phyloP scores from a whole-genome alignment of 2,113 vertebrate genomes.

The Pseudorhombus dupliciocellatus region DNA sequence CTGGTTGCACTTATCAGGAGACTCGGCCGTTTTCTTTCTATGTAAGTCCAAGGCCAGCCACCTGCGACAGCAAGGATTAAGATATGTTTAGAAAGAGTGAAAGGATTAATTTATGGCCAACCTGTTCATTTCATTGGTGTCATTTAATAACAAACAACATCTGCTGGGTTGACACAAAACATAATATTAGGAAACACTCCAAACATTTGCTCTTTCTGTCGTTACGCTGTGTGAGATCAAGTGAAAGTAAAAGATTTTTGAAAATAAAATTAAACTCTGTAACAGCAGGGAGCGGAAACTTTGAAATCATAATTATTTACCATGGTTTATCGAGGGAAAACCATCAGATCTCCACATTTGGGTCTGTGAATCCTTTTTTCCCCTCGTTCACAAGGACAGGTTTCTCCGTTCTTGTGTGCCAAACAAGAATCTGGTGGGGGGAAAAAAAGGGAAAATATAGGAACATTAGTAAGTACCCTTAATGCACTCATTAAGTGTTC shows the following conservation, averaged over 20 bases:
- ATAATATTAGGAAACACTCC: background rate
- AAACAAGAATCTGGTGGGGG: slow-evolving; percentile 91
- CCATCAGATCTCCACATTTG: slow-evolving; percentile 94
- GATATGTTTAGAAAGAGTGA: slow-evolving; percentile 43
- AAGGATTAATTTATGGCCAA: background rate
- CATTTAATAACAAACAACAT: slow-evolving; percentile 35
- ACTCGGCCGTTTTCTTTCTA: slow-evolving; percentile 26
- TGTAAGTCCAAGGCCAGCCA: slow-evolving; percentile 58
- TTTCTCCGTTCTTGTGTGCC: slow-evolving; percentile 98
- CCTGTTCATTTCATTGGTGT: slow-evolving; percentile 19
- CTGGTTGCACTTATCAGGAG: slow-evolving; percentile 48
- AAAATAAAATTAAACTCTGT: background rate
- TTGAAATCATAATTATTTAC: slow-evolving; percentile 50
- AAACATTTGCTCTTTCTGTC: slow-evolving; percentile 4
- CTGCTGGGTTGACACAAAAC: slow-evolving; percentile 32
- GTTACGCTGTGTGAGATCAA: background rate
- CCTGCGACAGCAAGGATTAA: slow-evolving; percentile 69
- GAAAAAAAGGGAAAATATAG: slow-evolving; percentile 32
- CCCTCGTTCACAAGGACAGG: slow-evolving; percentile 97
- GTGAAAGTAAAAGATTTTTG: background rate
- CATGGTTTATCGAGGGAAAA: slow-evolving; percentile 16
- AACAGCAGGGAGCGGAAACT: background rate
- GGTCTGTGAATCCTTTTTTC: slow-evolving; percentile 98
- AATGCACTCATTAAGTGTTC: slow-evolving; percentile 35
- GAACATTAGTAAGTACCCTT: slow-evolving; percentile 46